Percentiles rank a stretch among this genome's conserved stretches.
Conservation (phyloP, 23 tunicate genomes). For the Trididemnum miniatum region DNA sequence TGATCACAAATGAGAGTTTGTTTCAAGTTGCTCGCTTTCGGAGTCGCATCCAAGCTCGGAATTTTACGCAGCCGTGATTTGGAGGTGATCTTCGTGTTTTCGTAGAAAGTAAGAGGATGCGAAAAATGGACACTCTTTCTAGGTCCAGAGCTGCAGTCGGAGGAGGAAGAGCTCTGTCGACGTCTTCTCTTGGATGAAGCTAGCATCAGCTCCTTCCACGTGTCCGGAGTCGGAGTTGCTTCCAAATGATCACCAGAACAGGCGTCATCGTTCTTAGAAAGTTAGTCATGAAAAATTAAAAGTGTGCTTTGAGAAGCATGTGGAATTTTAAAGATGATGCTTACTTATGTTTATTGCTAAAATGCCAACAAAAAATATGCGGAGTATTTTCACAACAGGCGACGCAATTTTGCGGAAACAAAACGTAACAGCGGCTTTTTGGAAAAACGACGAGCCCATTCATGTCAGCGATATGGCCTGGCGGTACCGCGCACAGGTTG, state of each 20-base stretch:
- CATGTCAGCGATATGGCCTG: no score
- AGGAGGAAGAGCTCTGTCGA: constrained; percentile 56
- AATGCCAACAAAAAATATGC: no score
- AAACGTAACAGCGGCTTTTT: no score
- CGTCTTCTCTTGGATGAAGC: constrained; percentile 31
- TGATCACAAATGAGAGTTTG: not conserved
- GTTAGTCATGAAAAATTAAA: not conserved
- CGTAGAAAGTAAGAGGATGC: constrained; percentile 61
- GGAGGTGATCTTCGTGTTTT: constrained; percentile 37
- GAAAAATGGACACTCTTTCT: constrained; percentile 65
- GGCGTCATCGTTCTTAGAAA: no score
- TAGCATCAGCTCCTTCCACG: constrained; percentile 42
- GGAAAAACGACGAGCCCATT: no score
- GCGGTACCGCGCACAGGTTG: no score
- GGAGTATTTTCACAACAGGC: no score
- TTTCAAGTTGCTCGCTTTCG: constrained; percentile 51
- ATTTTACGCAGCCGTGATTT: constrained; percentile 16
- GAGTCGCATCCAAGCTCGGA: constrained; percentile 10
- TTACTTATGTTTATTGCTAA: no score
- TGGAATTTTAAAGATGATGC: no score
- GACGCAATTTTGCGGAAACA: no score
- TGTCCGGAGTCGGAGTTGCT: not conserved
- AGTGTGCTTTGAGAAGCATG: no score
- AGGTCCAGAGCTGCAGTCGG: constrained; percentile 58
- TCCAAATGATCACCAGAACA: no score